Conservation (phyloP, 2,797 vertebrate genomes). For the Anniella stebbinsi region DNA sequence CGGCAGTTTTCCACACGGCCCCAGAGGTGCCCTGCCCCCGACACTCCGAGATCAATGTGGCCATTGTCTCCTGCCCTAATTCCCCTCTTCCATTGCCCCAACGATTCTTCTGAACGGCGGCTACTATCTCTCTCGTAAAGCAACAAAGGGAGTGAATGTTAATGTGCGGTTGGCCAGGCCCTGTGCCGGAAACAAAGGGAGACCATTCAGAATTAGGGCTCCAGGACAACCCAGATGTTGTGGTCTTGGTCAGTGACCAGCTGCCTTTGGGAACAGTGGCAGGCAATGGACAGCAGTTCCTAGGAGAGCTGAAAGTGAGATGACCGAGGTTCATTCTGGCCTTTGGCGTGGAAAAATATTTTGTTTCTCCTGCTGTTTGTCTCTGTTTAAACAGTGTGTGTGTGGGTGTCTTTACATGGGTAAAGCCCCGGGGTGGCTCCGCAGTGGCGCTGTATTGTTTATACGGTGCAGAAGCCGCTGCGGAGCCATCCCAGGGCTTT, state of each 20-base stretch:
- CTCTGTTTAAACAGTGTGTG: background rate
- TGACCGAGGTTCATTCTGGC: background rate
- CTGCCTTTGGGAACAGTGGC: background rate
- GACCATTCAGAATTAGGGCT: background rate
- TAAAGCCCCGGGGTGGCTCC: too few relatives aligned
- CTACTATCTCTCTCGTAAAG: background rate
- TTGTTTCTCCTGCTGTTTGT: background rate
- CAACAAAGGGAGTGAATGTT: slow-evolving; percentile 21
- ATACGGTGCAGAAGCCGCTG: too few relatives aligned
- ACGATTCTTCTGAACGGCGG: background rate
- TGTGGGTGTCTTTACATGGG: too few relatives aligned
- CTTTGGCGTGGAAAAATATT: background rate
- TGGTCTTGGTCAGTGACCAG: fast-evolving
- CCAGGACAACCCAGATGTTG: background rate
- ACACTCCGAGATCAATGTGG: slow-evolving; percentile 5
- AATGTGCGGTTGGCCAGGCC: background rate
- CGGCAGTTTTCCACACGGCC: background rate
- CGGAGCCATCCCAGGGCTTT: too few relatives aligned
- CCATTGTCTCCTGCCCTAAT: slow-evolving; percentile 41
- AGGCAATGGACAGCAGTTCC: fast-evolving
- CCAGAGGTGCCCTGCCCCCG: background rate
- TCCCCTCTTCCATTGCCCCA: background rate
- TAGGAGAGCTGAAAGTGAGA: background rate
- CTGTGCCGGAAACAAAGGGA: slow-evolving; percentile 18
- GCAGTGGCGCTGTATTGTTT: too few relatives aligned